Base-by-base conservation (phyloP, 2,888 invertebrate species). In the Germaria angustata region DNA sequence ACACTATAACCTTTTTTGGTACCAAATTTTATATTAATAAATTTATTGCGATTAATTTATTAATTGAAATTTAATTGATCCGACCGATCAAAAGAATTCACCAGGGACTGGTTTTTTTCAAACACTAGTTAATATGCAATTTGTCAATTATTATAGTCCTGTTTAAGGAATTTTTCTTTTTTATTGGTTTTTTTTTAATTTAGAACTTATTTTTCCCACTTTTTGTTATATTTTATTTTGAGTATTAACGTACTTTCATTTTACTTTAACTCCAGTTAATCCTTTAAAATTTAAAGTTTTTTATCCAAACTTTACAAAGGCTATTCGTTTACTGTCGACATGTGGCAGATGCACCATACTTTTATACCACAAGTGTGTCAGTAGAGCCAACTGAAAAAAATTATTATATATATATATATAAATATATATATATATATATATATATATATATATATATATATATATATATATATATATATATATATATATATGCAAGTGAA, bases 321-420 rank as follows among this genome's bases (percentile, higher is more conserved):
- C 69, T 75, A 15, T 49, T 44, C 39, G 69, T 65, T 71, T 32
- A 82, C 82, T 82, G 75, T 46, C 71, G 46, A 46, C 57, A 69
- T 66, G 53, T 66, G 82, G 82, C 82, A 82, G 82, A 82, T 79
- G 82, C 57, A 49, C 75, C 41, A 65, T 51, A 82, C 79, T 71
- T 82, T 76, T 82, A 82, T 82, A 82, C 71, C 75, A 71, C 66
- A 79, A 76, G 24, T 79, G 82, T 79, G 82, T 79, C 79, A 82
- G 69, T 82, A 51, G 81, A 78, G 69, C 34, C 78, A 73, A 39
- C 36, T 6, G 55, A 24, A n/a, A n/a, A n/a, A n/a, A n/a, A n/a
- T n/a, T n/a, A n/a, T n/a, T n/a, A n/a, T n/a, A n/a, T n/a, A n/a
- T n/a, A n/a, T n/a, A n/a, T n/a, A n/a, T n/a, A n/a, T n/a, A n/a